Base-by-base conservation (phyloP, 2,888 invertebrate genomes). In the Adineta ricciae region DNA sequence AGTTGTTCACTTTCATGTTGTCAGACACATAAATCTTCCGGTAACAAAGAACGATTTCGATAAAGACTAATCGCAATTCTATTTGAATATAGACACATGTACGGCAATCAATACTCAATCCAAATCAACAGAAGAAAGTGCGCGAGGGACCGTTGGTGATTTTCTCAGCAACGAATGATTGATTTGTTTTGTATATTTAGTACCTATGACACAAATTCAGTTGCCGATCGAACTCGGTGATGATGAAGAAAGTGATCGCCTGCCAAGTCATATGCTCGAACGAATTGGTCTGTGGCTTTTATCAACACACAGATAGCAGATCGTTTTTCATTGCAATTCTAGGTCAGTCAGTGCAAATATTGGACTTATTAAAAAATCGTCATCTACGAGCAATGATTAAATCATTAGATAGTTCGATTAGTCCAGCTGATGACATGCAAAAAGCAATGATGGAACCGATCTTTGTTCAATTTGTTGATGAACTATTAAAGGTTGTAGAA, bases 381-480 rank as follows among this genome's bases (percentile, higher is more conserved):
- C 93, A 94, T 90, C 92, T 94, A 8, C 90, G 93, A 86, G 90
- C 93, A 86, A 92, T 94, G 87, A 90, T 94, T 87, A 90, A 91
- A 86, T 88, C 91, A 86, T 88, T 90, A 3, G 93, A 93, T 88
- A 90, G 90, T 72, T 92, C 93, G 4, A 88, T 91, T 50, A 91
- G 93, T 88, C 93, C 94, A 14, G 93, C 93, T 84, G 89, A 91
- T 86, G 91, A 93, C n/a, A 93, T 94, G 88, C 92, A 93, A 85
- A 91, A 92, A 86, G 94, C 94, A 78, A 94, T 95, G 94, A 92
- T 92, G 86, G 94, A 94, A 88, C 94, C 94, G 5, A 93, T 94
- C 88, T 95, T 95, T 89, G 92, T 93, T 7, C 94, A 94, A 89
- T 93, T 94, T 91, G 94, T 93, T 54, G 94, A 94, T 91, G 93